Percentiles rank a stretch among this genome's conserved stretches.
Evolutionary conservation across 1,140 invertebrate genomes (phyloP).

Genomic region (Bombus polaris): DNA sequence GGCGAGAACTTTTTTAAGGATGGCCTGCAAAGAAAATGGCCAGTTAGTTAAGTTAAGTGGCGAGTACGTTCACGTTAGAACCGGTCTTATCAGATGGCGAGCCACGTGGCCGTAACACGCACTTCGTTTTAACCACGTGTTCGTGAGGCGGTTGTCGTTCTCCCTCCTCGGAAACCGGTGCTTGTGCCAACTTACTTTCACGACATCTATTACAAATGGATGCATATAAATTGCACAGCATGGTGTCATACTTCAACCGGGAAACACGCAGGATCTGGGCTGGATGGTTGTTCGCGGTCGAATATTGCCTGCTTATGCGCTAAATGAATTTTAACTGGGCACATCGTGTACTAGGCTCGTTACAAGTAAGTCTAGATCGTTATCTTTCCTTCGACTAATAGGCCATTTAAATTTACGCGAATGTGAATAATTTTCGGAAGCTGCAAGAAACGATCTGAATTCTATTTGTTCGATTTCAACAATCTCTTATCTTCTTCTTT

Average conservation of each 20-base stretch:
- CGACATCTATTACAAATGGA: slow-evolving; percentile 62
- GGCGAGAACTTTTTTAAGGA: slow-evolving; percentile 31
- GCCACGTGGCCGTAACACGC: slow-evolving; percentile 74
- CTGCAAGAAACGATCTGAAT: neutral
- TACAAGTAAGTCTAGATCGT: neutral
- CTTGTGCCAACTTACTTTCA: slow-evolving; percentile 59
- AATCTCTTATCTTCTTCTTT: too few relatives aligned
- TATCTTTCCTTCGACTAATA: neutral
- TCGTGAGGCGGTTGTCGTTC: slow-evolving; percentile 57
- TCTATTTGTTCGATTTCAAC: neutral
- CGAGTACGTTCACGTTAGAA: slow-evolving; percentile 64
- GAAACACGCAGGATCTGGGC: slow-evolving; percentile 4
- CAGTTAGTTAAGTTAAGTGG: slow-evolving; percentile 58
- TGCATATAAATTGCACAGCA: slow-evolving; percentile 54
- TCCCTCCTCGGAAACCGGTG: slow-evolving; percentile 26
- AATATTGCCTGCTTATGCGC: neutral
- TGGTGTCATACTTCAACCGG: slow-evolving; percentile 42
- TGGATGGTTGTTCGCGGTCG: slow-evolving; percentile 1
- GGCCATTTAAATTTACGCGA: neutral
- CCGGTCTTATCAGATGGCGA: slow-evolving; percentile 73
- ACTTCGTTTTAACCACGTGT: slow-evolving; percentile 65
- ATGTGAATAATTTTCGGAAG: neutral
- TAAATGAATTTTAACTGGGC: slow-evolving; percentile 8
- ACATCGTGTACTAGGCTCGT: neutral
- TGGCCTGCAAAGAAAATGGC: slow-evolving; percentile 19